A percentile compares a stretch with the other conserved stretches of the same genome.
These are phyloP conservation scores for Protonibea diacanthus DNA, from an alignment of 2,797 vertebrate genomes.

Conservation along the genomic window DNA sequence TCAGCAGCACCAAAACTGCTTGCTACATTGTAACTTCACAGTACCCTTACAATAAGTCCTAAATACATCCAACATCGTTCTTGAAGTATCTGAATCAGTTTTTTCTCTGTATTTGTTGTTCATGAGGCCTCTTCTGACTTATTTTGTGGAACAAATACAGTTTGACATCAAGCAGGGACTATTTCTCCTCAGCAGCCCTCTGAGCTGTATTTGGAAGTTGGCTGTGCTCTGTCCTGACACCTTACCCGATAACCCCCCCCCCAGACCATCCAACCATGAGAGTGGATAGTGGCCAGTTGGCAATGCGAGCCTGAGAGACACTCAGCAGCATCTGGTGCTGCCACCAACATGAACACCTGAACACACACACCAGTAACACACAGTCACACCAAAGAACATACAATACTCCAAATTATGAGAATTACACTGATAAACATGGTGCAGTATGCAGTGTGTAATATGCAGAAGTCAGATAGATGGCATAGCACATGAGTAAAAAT, in stretches of 20 bases:
- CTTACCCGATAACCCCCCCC: neutral
- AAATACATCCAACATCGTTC: neutral
- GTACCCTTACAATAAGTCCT: neutral
- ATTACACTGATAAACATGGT: neutral
- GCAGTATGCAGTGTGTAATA: neutral
- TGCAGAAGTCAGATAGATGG: neutral
- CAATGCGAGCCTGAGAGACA: constrained; percentile 34
- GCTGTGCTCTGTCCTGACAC: constrained; percentile 19
- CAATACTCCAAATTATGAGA: neutral
- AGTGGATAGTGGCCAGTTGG: constrained; percentile 47
- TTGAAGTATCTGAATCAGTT: neutral
- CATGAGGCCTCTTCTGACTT: neutral
- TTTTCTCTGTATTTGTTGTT: too few species aligned
- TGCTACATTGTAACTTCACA: too few species aligned
- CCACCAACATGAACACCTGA: neutral
- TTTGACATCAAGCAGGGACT: neutral
- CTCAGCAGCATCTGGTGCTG: constrained; percentile 52
- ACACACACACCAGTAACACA: neutral
- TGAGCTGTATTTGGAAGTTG: constrained; percentile 29
- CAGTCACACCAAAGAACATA: neutral
- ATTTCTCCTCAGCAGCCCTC: constrained; percentile 30
- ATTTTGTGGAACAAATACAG: constrained; percentile 11
- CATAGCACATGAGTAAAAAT: neutral
- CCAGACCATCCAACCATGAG: constrained; percentile 11
- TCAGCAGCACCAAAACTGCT: too few species aligned